A percentile compares a stretch with the other conserved stretches of the same genome.
phyloP scores from a whole-genome alignment of 2,888 invertebrate species.

The Anorthoa munda region DNA sequence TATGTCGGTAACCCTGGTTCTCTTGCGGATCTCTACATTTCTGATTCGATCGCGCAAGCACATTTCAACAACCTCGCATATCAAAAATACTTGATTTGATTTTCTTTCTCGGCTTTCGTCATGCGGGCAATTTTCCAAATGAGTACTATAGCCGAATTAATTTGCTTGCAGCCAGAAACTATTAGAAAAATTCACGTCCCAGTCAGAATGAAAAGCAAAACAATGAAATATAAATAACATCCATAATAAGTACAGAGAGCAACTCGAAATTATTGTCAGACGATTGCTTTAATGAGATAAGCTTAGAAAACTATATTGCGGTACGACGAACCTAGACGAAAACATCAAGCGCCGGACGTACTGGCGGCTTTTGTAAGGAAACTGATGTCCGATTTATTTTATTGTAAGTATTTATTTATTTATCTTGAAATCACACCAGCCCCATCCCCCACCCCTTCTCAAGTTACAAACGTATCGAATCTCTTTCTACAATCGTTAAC shows the following conservation, averaged over 20 bases:
- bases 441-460: no score
- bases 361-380: slow-evolving; percentile 7
- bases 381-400: not conserved
- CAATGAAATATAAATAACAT: slow-evolving; percentile 42
- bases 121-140: not conserved
- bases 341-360: slow-evolving; percentile 57
- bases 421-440: no score
- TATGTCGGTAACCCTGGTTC: no score
- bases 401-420: no score
- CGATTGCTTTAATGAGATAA: slow-evolving; percentile 78
- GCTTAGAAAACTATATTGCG: slow-evolving; percentile 63
- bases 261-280: slow-evolving; percentile 84
- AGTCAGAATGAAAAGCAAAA: slow-evolving; percentile 50
- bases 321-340: slow-evolving; percentile 49
- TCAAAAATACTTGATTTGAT: no score
- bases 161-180: not conserved
- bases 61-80: no score
- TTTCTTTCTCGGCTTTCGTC: not conserved
- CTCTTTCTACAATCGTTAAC: no score
- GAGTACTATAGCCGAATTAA: not conserved
- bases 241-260: slow-evolving; percentile 52
- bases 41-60: no score
- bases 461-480: no score
- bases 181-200: slow-evolving; percentile 27
- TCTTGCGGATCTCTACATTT: no score